phyloP scores from a whole-genome alignment of 2,113 vertebrate species.

The Rhodinocichla rosea region DNA sequence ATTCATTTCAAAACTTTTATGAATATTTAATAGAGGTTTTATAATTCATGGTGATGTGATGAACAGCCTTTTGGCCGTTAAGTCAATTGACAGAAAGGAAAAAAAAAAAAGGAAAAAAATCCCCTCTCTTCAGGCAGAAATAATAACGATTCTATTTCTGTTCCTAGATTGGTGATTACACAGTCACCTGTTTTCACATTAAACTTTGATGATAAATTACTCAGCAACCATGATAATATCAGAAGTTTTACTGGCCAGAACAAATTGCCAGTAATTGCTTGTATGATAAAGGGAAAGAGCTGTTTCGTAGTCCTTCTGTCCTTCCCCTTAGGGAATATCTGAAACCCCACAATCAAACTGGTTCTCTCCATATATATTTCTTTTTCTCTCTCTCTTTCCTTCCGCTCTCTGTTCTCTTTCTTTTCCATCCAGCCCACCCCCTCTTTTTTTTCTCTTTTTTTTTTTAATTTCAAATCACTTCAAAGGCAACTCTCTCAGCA shows the following conservation, averaged over 20 bases:
- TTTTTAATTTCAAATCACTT: slow-evolving; percentile 32
- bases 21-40: slow-evolving; percentile 86
- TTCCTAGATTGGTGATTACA: slow-evolving; percentile 85
- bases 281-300: slow-evolving; percentile 75
- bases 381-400: not conserved
- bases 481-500: slow-evolving; percentile 29
- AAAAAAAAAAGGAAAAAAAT: not conserved
- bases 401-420: not conserved
- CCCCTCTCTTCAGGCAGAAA: slow-evolving; percentile 79
- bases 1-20: slow-evolving; percentile 86
- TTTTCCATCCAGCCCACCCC: not conserved
- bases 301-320: slow-evolving; percentile 58
- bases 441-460: not conserved
- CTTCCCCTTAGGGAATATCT: slow-evolving; percentile 51
- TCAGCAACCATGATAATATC: slow-evolving; percentile 85
- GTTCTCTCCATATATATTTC: not conserved
- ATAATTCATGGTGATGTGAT: slow-evolving; percentile 83
- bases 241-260: slow-evolving; percentile 86
- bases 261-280: slow-evolving; percentile 85
- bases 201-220: slow-evolving; percentile 87
- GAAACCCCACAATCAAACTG: slow-evolving; percentile 32
- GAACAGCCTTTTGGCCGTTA: slow-evolving; percentile 83
- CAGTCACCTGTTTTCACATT: slow-evolving; percentile 86
- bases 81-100: slow-evolving; percentile 78
- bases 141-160: slow-evolving; percentile 84